These are phyloP conservation scores for Trachelus tabidus DNA, from an alignment of 2,888 invertebrate genomes.

Conservation along the genomic window DNA sequence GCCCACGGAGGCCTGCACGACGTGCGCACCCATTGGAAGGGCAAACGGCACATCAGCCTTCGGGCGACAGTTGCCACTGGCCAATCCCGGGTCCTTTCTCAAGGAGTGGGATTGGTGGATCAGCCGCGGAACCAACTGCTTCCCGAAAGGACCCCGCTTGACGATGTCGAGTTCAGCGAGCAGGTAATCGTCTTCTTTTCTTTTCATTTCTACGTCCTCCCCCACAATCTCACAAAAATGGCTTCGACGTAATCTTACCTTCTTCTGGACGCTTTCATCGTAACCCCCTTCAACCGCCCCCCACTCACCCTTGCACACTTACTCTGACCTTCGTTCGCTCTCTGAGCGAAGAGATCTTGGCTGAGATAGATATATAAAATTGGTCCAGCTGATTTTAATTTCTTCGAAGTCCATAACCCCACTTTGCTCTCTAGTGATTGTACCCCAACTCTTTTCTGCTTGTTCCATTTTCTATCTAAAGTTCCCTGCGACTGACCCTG, in stretches of 20 bases:
- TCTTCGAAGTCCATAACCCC: background rate
- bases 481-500: background rate
- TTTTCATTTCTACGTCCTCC: conserved; percentile 13
- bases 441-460: no score
- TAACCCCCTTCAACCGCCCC: background rate
- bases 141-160: conserved; percentile 28
- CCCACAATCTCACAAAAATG: conserved; percentile 6
- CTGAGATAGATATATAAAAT: background rate
- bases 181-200: conserved; percentile 38
- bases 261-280: no score
- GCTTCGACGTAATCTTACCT: no score
- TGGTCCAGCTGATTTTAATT: background rate
- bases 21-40: conserved; percentile 57
- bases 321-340: background rate
- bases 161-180: conserved; percentile 24
- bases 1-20: conserved; percentile 55
- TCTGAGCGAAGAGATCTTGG: background rate
- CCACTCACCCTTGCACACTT: conserved; percentile 14
- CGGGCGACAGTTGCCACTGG: conserved; percentile 35
- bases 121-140: conserved; percentile 25
- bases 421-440: no score
- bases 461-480: no score
- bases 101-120: conserved; percentile 26
- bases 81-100: conserved; percentile 42
- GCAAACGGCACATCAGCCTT: conserved; percentile 56